Base-by-base conservation (phyloP, 1,140 invertebrate genomes). In the Palaemon carinicauda region DNA sequence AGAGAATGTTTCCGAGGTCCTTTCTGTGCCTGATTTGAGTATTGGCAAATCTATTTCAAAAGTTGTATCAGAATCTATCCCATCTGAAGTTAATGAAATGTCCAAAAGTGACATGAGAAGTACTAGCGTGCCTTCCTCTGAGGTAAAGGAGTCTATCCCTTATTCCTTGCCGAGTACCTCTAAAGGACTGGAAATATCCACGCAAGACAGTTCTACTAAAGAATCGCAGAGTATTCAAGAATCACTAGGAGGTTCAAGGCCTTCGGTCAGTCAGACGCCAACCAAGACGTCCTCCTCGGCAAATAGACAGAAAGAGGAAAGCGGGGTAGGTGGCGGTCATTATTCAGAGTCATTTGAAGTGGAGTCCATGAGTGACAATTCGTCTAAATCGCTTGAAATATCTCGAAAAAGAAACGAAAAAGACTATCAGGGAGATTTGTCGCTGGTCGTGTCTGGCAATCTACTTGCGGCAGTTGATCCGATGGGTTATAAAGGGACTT, bases 261-360 rank as follows among this genome's bases (percentile, higher is more conserved):
- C 75, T 15, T 52, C 1, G 17, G n/a, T 21, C 21, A n/a, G n/a
- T 21, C 27, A 21, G 7, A 41, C 54, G 15, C 31, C 51, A 51
- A 27, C 65, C 21, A 69, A 56, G 7, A 86, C 73, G 29, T 73
- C 56, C 12, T 41, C 17, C 33, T 54, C 41, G 54, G 31, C 27
- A 41, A 19, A 17, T n/a, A 51, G 10, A 69, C 33, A 69, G 24
- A 54, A 71, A n/a, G 75, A 86, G 21, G 41, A 52, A 17, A 54
- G 51, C 12, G 69, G 77, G 15, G 65, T 29, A 17, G 75, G 51
- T 10, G 79, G 51, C 3, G 79, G 54, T 29, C 10, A 21, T 29
- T 87, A 87, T 56, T 82, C 86, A 51, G 86, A 87, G 15, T 87
- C 87, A 7, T 83, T 82, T 73, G 80, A 88, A 79, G 50, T 82